These are phyloP conservation scores for Brachionus paranguensis DNA, from an alignment of 1,140 invertebrate genomes.

Conservation along the genomic window DNA sequence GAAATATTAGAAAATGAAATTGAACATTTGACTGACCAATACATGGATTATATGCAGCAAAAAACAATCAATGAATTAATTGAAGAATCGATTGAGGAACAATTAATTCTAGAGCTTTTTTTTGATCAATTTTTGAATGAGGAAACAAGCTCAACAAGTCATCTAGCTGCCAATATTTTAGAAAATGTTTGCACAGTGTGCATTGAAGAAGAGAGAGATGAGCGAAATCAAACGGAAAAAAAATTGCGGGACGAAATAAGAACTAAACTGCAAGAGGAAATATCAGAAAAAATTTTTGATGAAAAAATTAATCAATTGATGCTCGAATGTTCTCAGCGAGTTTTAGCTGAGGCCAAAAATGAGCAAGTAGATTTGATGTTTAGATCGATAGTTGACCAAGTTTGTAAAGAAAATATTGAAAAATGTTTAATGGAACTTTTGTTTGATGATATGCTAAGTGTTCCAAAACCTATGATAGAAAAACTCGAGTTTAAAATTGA, in stretches of 20 bases:
- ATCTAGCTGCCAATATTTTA: background rate
- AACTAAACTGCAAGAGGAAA: background rate
- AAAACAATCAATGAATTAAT: background rate
- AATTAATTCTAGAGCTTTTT: background rate
- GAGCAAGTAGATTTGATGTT: background rate
- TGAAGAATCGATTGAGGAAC: background rate
- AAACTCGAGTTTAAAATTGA: background rate
- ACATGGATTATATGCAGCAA: background rate
- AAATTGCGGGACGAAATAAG: background rate
- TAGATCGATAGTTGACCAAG: background rate
- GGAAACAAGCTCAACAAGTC: background rate
- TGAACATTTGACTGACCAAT: background rate
- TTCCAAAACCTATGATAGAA: background rate
- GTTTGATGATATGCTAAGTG: conserved; percentile 11
- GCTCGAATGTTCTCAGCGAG: conserved; percentile 6
- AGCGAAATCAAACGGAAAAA: background rate
- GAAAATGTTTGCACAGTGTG: background rate
- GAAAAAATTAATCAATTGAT: conserved; percentile 17
- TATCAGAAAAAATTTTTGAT: conserved; percentile 4
- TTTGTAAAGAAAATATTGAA: background rate
- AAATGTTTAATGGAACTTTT: conserved; percentile 30
- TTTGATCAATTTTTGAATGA: background rate
- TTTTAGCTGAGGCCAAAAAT: background rate
- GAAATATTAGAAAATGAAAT: background rate
- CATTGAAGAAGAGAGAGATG: conserved; percentile 6